A percentile compares a stretch with the other conserved stretches of the same genome.
Evolutionary conservation across 2,888 invertebrate species (phyloP).

Genomic region (Ophion slaviceki): DNA sequence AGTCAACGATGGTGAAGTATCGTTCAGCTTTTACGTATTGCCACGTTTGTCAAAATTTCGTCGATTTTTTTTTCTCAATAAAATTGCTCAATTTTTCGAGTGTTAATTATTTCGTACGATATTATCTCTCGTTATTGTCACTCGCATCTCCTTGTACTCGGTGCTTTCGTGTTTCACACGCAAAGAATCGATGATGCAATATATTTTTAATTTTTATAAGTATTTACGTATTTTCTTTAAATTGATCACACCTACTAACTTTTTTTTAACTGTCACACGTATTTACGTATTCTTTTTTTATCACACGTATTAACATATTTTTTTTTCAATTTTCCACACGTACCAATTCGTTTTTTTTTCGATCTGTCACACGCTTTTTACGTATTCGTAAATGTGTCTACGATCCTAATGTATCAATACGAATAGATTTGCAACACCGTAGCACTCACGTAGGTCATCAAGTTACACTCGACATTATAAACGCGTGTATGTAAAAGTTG

Average conservation of each 20-base stretch:
- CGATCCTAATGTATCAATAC: too few relatives aligned
- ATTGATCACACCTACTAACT: neutral
- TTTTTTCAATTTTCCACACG: neutral
- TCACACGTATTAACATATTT: neutral
- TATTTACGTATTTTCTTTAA: neutral
- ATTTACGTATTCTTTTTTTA: neutral
- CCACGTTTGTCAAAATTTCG: neutral
- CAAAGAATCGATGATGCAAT: neutral
- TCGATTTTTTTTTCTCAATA: neutral
- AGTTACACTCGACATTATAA: neutral
- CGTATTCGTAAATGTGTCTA: neutral
- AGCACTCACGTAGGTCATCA: neutral
- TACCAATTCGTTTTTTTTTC: neutral
- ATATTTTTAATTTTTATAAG: neutral
- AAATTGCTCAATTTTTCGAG: neutral
- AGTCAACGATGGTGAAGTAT: slow-evolving; percentile 25
- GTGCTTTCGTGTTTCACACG: neutral
- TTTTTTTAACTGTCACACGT: neutral
- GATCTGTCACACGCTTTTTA: neutral
- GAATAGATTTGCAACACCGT: neutral
- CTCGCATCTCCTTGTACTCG: slow-evolving; percentile 6
- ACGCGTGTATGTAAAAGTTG: slow-evolving; percentile 23
- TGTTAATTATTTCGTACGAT: neutral
- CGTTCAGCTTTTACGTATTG: neutral
- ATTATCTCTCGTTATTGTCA: slow-evolving; percentile 10